A percentile compares a stretch with the other conserved stretches of the same genome.
phyloP scores from a whole-genome alignment of 2,888 invertebrate species.

The Aromia moschata region DNA sequence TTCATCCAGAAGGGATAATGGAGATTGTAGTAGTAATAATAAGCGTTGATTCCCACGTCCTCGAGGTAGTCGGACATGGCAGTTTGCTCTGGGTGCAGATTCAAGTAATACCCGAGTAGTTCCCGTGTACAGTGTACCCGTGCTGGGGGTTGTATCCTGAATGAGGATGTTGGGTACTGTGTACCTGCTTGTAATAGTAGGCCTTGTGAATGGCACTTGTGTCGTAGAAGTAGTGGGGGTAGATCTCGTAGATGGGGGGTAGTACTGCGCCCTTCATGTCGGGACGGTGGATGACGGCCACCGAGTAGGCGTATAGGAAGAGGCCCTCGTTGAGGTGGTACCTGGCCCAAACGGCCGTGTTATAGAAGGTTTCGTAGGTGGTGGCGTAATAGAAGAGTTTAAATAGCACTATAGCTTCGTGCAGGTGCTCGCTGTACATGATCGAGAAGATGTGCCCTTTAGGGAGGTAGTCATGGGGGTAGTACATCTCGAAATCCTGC shows the following conservation, averaged over 20 bases:
- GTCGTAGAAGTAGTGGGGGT: constrained; percentile 77
- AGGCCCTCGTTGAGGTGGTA: constrained; percentile 74
- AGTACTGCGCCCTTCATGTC: constrained; percentile 73
- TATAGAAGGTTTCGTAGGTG: constrained; percentile 75
- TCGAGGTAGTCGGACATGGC: constrained; percentile 75
- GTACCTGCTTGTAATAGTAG: constrained; percentile 69
- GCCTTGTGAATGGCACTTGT: constrained; percentile 74
- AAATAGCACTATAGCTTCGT: constrained; percentile 72
- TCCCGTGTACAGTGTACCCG: constrained; percentile 69
- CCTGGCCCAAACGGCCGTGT: constrained; percentile 75
- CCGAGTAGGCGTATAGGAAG: constrained; percentile 72
- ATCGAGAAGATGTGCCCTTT: constrained; percentile 71
- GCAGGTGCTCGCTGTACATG: constrained; percentile 69
- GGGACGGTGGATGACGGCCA: constrained; percentile 70
- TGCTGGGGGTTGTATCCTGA: constrained; percentile 45
- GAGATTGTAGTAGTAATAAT: constrained; percentile 71
- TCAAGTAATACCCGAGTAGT: constrained; percentile 69
- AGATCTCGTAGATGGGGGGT: constrained; percentile 77
- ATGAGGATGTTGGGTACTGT: constrained; percentile 46
- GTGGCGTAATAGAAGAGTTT: constrained; percentile 75
- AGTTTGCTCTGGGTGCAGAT: constrained; percentile 66
- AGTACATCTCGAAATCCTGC: constrained; percentile 66
- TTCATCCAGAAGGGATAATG: constrained; percentile 74
- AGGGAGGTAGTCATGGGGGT: constrained; percentile 67
- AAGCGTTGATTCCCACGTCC: constrained; percentile 74